A percentile compares a stretch with the other conserved stretches of the same genome.
Evolutionary conservation across 2,888 invertebrate genomes (phyloP).

Genomic region (Argynnis bischoffii): DNA sequence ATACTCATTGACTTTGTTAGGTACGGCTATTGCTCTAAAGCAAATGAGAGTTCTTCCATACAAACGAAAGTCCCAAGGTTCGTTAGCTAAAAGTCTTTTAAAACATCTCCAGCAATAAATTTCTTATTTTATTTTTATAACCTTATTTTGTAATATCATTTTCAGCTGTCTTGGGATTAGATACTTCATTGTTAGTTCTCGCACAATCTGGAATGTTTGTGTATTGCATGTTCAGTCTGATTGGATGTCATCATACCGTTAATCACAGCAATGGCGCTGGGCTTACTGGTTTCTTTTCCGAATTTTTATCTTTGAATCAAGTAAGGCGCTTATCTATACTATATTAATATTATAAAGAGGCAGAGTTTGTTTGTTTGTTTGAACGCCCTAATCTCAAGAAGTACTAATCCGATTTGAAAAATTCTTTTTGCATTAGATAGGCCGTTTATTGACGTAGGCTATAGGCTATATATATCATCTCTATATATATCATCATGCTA

Average conservation of each 20-base stretch:
- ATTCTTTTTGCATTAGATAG: too few species aligned
- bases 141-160: neutral
- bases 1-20: constrained; percentile 85
- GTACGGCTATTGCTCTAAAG: constrained; percentile 84
- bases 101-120: constrained; percentile 49
- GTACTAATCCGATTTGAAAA: too few species aligned
- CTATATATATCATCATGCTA: too few species aligned
- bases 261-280: constrained; percentile 79
- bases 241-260: constrained; percentile 87
- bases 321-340: constrained; percentile 45
- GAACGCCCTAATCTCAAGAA: too few species aligned
- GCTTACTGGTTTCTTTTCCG: constrained; percentile 86
- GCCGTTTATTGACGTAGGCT: too few species aligned
- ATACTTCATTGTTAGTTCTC: constrained; percentile 91
- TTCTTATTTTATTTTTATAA: constrained; percentile 12
- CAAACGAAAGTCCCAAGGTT: constrained; percentile 82
- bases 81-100: neutral
- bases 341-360: too few species aligned
- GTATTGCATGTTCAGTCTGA: constrained; percentile 93
- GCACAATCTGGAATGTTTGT: constrained; percentile 95
- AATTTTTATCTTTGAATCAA: constrained; percentile 88
- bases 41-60: constrained; percentile 87
- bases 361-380: too few species aligned
- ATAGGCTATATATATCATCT: too few species aligned
- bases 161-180: constrained; percentile 81